Conservation (phyloP, 2,797 vertebrate species). For the Acropternis orthonyx region DNA sequence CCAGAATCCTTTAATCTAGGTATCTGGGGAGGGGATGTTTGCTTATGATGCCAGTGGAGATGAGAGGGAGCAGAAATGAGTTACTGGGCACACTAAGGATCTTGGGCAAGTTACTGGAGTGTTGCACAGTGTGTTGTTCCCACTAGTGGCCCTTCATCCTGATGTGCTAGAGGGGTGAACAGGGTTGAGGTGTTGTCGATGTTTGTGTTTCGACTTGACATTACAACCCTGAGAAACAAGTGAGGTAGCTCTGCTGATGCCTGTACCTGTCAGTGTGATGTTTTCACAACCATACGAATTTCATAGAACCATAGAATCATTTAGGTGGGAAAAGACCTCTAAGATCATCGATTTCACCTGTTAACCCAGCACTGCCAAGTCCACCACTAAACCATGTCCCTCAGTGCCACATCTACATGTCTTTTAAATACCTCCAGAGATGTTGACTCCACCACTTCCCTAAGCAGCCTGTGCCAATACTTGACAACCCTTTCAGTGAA, state of each 20-base stretch:
- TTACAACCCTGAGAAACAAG: background rate
- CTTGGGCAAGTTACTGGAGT: background rate
- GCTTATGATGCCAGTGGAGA: background rate
- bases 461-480: background rate
- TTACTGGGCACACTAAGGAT: background rate
- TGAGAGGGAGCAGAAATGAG: fast-evolving
- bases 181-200: background rate
- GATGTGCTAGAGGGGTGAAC: background rate
- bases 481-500: background rate
- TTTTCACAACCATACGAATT: background rate
- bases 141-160: background rate
- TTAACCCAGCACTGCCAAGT: background rate
- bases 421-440: background rate
- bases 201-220: background rate
- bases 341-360: background rate
- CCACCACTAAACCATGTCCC: background rate
- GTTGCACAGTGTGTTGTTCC: background rate
- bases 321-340: background rate
- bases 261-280: fast-evolving
- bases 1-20: background rate
- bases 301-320: background rate
- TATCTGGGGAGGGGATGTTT: background rate
- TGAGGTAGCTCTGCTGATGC: background rate
- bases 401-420: background rate
- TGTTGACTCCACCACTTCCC: background rate